Conservation (phyloP, 2,888 invertebrate species). For the Ypsolopha sequella region DNA sequence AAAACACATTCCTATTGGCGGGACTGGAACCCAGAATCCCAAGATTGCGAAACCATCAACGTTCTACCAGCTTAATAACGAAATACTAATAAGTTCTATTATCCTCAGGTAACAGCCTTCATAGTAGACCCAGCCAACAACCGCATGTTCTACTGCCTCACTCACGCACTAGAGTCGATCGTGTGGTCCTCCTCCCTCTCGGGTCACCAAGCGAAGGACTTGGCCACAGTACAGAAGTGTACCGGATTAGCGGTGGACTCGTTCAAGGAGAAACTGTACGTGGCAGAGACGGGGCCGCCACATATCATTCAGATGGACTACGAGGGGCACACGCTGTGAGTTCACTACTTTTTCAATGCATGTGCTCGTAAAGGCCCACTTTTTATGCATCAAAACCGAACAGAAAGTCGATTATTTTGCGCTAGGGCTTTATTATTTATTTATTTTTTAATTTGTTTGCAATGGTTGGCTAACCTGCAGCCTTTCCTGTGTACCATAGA, state of each 20-base stretch:
- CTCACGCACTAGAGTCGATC: conserved; percentile 47
- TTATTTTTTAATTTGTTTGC: too few relatives aligned
- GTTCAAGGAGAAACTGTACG: conserved; percentile 77
- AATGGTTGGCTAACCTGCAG: too few relatives aligned
- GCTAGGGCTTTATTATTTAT: too few relatives aligned
- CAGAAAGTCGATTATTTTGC: too few relatives aligned
- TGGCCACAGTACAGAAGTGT: conserved; percentile 41
- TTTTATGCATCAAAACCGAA: too few relatives aligned
- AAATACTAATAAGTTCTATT: background rate
- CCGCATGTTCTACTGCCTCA: conserved; percentile 71
- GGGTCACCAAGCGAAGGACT: conserved; percentile 52
- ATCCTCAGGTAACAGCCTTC: conserved; percentile 65
- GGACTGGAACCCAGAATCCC: background rate
- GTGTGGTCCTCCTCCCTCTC: conserved; percentile 68
- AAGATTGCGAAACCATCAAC: background rate
- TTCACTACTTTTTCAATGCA: too few relatives aligned
- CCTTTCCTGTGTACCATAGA: too few relatives aligned
- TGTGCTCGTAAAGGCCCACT: too few relatives aligned
- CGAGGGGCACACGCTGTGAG: conserved; percentile 23
- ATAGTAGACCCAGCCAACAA: conserved; percentile 73
- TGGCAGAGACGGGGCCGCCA: conserved; percentile 72
- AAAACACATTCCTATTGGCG: too few relatives aligned
- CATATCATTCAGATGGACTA: conserved; percentile 45
- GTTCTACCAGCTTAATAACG: background rate
- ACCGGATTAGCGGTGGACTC: conserved; percentile 60